Evolutionary conservation across 2,113 vertebrate species (phyloP).

Genomic region (human (Homo sapiens)): GRCh38 chr12:85229001-85229500

Average conservation of each 20-base stretch:
- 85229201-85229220: neutral
- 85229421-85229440: neutral
- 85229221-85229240: neutral
- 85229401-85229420: neutral
- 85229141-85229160: neutral
- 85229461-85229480: neutral
- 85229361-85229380: neutral
- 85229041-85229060: neutral
- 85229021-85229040: neutral
- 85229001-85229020: neutral
- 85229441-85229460: neutral
- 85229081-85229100: neutral
- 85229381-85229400: neutral
- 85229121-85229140: neutral
- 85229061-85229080: constrained; percentile 23
- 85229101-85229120: neutral
- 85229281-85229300: neutral
- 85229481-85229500: constrained; percentile 47
- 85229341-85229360: neutral
- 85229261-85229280: neutral
- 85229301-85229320: neutral
- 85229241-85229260: constrained; percentile 24
- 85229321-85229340: constrained; percentile 29
- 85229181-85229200: neutral
- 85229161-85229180: neutral